Evolutionary conservation across 2,888 invertebrate genomes (phyloP), one percentile per base, ranked within the genome.

Genomic region (Leucoptera coffeella): DNA sequence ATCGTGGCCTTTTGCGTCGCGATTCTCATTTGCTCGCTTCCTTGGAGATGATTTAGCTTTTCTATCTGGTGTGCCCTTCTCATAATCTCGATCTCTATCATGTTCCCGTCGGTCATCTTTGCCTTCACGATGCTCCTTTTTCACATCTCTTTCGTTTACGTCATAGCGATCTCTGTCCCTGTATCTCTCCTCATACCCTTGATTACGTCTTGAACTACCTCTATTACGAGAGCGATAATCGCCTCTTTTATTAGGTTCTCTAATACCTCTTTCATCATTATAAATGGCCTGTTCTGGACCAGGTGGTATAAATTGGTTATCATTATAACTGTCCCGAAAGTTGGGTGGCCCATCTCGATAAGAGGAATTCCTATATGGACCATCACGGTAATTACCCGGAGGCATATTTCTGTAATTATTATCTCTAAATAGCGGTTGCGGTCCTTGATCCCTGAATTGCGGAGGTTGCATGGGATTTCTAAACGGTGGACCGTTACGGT

Each of bases 1-100:
- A 39, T 73, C 67, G 42, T 67, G 65, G 23, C 62, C 56, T 38
- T 54, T 57, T 38, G 58, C 64, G 12, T 67, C 61, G 27, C 64
- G 55, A 7, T 34, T 34, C 15, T 72, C 71, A 31, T 57, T 50
- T 31, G 17, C n/a, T n/a, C n/a, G n/a, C n/a, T n/a, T n/a, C n/a
- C n/a, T n/a, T n/a, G 65, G 64, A 19, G 65, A 62, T 1, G 33
- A 20, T 14, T 62, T 54, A 24, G 34, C 27, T 44, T 62, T 67
- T 36, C 54, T 64, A 25, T 67, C 67, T 3, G 67, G 64, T 6
- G 61, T 50, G n/a, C 38, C 35, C 34, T 52, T 55, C 14, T 72
- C 71, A 39, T 56, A 53, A 22, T 61, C 58, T 38, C 60, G 55
- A 37, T 69, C 47, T 39, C 48, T 55, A 37, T 69, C 56, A 35